These are phyloP conservation scores for Polymixis lichenea DNA, from an alignment of 2,888 invertebrate genomes.

Conservation along the genomic window DNA sequence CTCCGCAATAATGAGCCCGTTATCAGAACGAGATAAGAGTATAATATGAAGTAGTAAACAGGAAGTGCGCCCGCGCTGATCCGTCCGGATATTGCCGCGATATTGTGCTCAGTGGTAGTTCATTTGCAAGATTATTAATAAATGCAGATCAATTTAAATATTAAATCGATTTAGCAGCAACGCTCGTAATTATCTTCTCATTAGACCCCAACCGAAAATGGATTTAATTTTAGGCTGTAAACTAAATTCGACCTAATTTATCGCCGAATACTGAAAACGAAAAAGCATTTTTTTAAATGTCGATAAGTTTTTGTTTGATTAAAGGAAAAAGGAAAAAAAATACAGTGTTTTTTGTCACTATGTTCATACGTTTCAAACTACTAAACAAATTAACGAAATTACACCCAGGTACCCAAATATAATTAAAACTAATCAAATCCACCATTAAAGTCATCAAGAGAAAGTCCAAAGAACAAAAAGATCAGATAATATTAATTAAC, in stretches of 20 bases:
- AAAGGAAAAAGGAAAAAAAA: too few relatives aligned
- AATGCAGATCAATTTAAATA: background rate
- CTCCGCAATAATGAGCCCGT: conserved; percentile 22
- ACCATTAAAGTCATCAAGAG: conserved; percentile 41
- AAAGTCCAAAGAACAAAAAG: conserved; percentile 49
- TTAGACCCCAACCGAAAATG: background rate
- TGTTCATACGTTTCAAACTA: too few relatives aligned
- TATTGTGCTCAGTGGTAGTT: conserved; percentile 25
- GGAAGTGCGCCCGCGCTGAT: conserved; percentile 57
- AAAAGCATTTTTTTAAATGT: too few relatives aligned
- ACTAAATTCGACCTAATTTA: too few relatives aligned
- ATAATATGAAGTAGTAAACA: conserved; percentile 54
- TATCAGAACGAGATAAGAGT: conserved; percentile 53
- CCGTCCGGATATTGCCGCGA: conserved; percentile 54
- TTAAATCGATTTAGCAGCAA: background rate
- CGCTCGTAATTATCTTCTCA: background rate
- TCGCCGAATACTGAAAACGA: too few relatives aligned
- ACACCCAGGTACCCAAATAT: background rate
- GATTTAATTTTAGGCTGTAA: too few relatives aligned
- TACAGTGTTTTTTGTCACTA: too few relatives aligned
- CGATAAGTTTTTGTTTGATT: too few relatives aligned
- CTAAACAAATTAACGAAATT: background rate
- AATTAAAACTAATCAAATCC: background rate
- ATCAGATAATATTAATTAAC: conserved; percentile 61
- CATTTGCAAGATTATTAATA: conserved; percentile 23